Base-by-base conservation (phyloP, 1,140 invertebrate genomes). In the Pemphigus obesinymphae region DNA sequence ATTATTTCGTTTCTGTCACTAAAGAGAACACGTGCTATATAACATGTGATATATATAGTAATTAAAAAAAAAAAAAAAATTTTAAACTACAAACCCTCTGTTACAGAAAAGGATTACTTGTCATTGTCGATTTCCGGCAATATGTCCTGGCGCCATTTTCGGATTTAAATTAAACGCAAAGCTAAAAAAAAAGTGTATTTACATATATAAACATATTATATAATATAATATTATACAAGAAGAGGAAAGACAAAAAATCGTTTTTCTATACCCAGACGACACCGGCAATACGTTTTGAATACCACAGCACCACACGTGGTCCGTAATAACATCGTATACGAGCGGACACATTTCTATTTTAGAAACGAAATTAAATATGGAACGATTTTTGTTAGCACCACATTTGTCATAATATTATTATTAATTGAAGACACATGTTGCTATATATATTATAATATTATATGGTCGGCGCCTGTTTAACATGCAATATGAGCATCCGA, bases 51-150 rank as follows among this genome's bases (percentile, higher is more conserved):
- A 23, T 15, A n/a, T n/a, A n/a, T 43, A 10, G 53, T 78, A 78
- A 78, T 78, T 78, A 78, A 55, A 61, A 78, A 29, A 4, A 20
- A 48, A 34, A 31, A 43, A 20, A 26, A 23, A 8, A 17, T 78
- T 58, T n/a, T 31, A 17, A 20, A 58, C 73, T 20, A n/a, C n/a
- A 68, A 70, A 6, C 68, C 23, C 13, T n/a, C 7, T 31, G 75
- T 78, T 34, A 78, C 50, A 37, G 73, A 43, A 61, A 78, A 78
- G 53, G 53, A 78, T 78, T 78, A 15, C 15, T 34, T 78, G 75
- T 78, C 75, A 78, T 58, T 29, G 53, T 78, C 53, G 50, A 61
- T 78, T 78, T 78, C 75, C 75, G 75, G 53, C 75, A 61, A 43
- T 78, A 55, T 78, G 50, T 78, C 53, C n/a, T 37, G 75, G 53